Evolutionary conservation across 2,113 vertebrate genomes (phyloP), one percentile per base, ranked within the genome.

Genomic region (Anhinga anhinga): DNA sequence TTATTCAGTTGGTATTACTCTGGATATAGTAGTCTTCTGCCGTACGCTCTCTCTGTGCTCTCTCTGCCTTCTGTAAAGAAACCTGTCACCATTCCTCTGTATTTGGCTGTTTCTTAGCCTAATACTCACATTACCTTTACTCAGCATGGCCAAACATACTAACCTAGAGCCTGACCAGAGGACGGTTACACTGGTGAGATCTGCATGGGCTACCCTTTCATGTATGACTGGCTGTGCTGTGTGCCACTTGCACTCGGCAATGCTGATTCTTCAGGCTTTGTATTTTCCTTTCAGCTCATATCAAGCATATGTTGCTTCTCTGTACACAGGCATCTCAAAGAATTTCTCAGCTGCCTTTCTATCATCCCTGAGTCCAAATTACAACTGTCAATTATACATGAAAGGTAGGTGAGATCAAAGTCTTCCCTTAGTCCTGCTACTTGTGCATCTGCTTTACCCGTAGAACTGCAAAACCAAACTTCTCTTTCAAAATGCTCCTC

Each of bases 371-470:
- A 85, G 77, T 91, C 89, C 91, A 96, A 95, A 96, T 97, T 96
- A 96, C 63, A 17, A 5, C 84, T 87, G 92, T 96, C 95, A 89
- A 94, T 97, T 96, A 92, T 85, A 95, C 74, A 94, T 87, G 93
- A 97, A 94, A 97, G 91, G 78, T 18, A 76, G 92, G 67, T 2
- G 80, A 97, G 95, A 96, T 95, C 91, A 97, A 93, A 97, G 91
- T 49, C 62, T 36, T 95, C 65, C 58, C 70, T 71, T 61, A 67
- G 71, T 91, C 50, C 82, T 85, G 79, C 86, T 81, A 89, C 86
- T 91, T 77, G 76, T 65, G 73, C 91, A 91, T 94, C 94, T 96
- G 87, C 82, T 94, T 87, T 90, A 22, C 49, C 50, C 13, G 0
- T 32, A 56, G 74, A 91, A 65, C 21, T 25, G 49, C 49, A 80